Percentiles rank a stretch among this genome's conserved stretches.
Conservation (phyloP, 2,888 invertebrate species). For the Drosophila hawaiiensis region DNA sequence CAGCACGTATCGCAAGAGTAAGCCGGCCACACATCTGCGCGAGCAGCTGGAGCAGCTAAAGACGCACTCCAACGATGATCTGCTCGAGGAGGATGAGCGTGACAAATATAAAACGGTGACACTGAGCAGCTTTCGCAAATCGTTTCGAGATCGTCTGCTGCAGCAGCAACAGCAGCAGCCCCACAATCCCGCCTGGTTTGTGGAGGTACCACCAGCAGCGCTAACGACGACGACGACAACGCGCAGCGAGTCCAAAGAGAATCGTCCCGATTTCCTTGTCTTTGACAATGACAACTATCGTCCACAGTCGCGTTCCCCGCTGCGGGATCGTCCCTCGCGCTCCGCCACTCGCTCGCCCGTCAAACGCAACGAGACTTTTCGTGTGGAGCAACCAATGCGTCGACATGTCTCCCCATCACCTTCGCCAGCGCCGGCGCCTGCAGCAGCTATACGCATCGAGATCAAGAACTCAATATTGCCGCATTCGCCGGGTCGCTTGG, state of each 20-base stretch:
- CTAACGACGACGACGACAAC: constrained; percentile 1
- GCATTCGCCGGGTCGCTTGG: constrained; percentile 82
- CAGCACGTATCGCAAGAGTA: constrained; percentile 83
- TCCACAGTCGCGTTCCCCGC: constrained; percentile 83
- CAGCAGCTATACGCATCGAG: constrained; percentile 82
- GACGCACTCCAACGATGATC: constrained; percentile 62
- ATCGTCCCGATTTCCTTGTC: constrained; percentile 77
- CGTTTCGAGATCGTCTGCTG: constrained; percentile 83
- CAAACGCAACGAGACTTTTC: constrained; percentile 80
- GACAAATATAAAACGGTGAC: constrained; percentile 85
- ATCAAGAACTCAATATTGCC: constrained; percentile 84
- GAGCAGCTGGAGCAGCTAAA: constrained; percentile 82
- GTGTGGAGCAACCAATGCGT: constrained; percentile 67
- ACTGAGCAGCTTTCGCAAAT: constrained; percentile 83
- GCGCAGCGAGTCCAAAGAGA: constrained; percentile 61
- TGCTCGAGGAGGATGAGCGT: constrained; percentile 67
- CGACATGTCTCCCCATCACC: constrained; percentile 62
- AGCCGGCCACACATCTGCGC: constrained; percentile 75
- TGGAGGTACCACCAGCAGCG: constrained; percentile 79
- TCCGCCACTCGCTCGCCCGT: constrained; percentile 72
- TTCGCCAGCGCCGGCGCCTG: constrained; percentile 21
- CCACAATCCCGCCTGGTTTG: constrained; percentile 85
- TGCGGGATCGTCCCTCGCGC: constrained; percentile 72
- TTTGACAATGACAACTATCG: constrained; percentile 84
- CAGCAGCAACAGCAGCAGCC: constrained; percentile 81